phyloP scores from a whole-genome alignment of 2,888 invertebrate genomes.

The Achlya flavicornis region DNA sequence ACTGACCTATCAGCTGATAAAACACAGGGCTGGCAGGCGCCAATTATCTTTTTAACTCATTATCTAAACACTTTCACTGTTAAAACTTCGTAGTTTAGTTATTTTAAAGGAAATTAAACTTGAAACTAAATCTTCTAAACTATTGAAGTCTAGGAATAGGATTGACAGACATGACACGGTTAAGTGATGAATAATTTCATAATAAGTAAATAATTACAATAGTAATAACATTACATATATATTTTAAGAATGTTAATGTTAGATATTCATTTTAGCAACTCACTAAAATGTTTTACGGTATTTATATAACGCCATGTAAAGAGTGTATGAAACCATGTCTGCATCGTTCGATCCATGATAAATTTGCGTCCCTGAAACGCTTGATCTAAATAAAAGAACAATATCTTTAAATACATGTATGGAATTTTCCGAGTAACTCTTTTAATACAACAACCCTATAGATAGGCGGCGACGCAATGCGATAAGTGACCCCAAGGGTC shows the following conservation, averaged over 20 bases:
- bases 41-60: background rate
- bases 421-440: conserved; percentile 1
- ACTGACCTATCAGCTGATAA: conserved; percentile 43
- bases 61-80: background rate
- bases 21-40: conserved; percentile 4
- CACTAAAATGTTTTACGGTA: background rate
- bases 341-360: background rate
- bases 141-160: background rate
- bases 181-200: background rate
- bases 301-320: background rate
- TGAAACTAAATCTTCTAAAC: background rate
- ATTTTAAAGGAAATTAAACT: background rate
- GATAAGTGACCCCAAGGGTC: conserved; percentile 41
- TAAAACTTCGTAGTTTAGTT: background rate
- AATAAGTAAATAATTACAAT: background rate
- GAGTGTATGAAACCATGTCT: background rate
- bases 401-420: background rate
- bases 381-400: background rate
- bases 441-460: conserved; percentile 32
- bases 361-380: background rate
- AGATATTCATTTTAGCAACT: background rate
- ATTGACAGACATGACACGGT: background rate
- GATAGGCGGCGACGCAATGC: conserved; percentile 23
- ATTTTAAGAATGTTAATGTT: background rate
- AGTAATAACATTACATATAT: background rate